Evolutionary conservation across 2,888 invertebrate genomes (phyloP), one percentile per base, ranked within the genome.

Genomic region (Schrankia costaestrigalis): DNA sequence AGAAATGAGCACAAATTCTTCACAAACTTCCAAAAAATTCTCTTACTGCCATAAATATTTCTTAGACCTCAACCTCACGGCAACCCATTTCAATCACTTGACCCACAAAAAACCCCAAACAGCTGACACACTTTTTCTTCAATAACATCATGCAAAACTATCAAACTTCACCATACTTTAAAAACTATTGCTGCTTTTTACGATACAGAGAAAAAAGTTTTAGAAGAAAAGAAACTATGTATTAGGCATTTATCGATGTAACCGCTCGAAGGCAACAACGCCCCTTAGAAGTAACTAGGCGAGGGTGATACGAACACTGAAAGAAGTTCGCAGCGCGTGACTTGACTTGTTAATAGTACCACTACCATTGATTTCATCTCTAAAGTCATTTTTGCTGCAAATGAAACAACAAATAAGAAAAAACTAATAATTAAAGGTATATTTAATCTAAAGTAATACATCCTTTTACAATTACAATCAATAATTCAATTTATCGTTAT

Each of bases 241-340:
- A 56, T 56, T 40, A 39, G 41, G 44, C 44, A 46, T 46, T 44
- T 56, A 52, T 52, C 40, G 53, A 44, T 46, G 37, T 46, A 41
- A 44, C 46, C 31, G 29, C 41, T 40, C 31, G 26, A 32, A 43
- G 50, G 45, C 46, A 39, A 52, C 57, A 50, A 61, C 56, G 59
- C 59, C 62, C 65, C 68, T 78, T 69, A 46, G 54, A 53, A 70
- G 69, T 64, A 75, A 80, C 67, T 78, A 74, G 71, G 54, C 49
- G 61, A 61, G 60, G 64, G 69, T 64, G 78, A 71, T 74, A 77
- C 69, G 70, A 71, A 59, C 63, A 67, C 58, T 57, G 63, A 78
- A 78, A 78, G 79, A 80, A 80, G 72, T 80, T 79, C 59, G 51
- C 28, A 40, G 66, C 62, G 72, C 82, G 83, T 81, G 82, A 76